Evolutionary conservation across 92 coral and sea anemone species (phyloP), one percentile per base, ranked within the genome.

Genomic region (Montipora capitata): DNA sequence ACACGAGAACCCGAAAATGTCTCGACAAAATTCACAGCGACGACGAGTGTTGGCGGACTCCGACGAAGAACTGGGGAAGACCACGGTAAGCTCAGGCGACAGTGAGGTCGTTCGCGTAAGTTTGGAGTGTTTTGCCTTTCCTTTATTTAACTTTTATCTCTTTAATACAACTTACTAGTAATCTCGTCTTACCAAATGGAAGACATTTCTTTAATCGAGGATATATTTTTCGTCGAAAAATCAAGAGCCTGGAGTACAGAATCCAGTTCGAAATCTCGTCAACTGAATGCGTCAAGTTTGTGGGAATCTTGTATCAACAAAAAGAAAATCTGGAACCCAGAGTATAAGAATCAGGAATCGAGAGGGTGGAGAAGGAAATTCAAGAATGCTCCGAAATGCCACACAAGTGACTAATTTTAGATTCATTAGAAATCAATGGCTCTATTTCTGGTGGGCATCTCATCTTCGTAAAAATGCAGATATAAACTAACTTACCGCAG

Each of bases 1-100:
- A 76, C 67, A 10, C 15, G 48, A 66, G 38, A 42, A 42, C 7
- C 74, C 89, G 76, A 76, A 18, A 49, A 85, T 85, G 89, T 75
- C 89, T 49, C 74, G 83, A 76, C 81, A 76, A 43, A 64, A 38
- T 18, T 75, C 74, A 15, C 66, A 75, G 42, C 76, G 89, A 16
- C 74, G 89, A 85, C 89, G 89, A 85, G 82, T 41, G 74, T n/a
- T 66, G 2, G 57, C 17, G 82, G 89, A 85, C 74, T 85, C 89
- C 49, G 69, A 85, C 89, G 83, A 76, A 16, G 89, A 77, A 76
- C 70, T 85, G 82, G 81, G 82, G 44, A 59, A 17, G 89, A 67
- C 57, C n/a, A 7, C 68, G 76, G 87, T 63, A 59, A 85, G 79
- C 72, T 40, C 72, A 20, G 87, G 79, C 17, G 79, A 83, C 79